phyloP scores from a whole-genome alignment of 2,888 invertebrate species.

The Metalampra italica region DNA sequence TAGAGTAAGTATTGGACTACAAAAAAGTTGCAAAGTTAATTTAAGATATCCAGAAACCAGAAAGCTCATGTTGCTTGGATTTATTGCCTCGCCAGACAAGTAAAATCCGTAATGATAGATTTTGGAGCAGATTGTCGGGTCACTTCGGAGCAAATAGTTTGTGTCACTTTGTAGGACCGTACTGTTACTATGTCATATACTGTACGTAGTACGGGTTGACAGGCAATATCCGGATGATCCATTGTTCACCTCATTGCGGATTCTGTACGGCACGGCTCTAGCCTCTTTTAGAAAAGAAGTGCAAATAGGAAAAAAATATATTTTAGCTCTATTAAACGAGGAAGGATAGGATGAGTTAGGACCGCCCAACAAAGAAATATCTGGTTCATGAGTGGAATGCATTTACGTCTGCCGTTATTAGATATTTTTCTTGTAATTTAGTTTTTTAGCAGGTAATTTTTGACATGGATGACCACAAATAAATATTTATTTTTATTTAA shows the following conservation, averaged over 20 bases:
- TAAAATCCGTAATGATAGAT: too few species aligned
- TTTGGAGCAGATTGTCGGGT: too few species aligned
- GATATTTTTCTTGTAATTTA: neutral
- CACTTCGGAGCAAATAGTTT: neutral
- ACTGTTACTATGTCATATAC: neutral
- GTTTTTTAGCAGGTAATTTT: too few species aligned
- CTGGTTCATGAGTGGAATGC: neutral
- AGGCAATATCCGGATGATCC: conserved; percentile 75
- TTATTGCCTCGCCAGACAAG: too few species aligned
- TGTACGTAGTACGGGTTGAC: conserved; percentile 39
- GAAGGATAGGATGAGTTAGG: neutral
- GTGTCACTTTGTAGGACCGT: neutral
- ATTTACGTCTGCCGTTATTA: neutral
- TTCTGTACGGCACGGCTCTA: conserved; percentile 49
- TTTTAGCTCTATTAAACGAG: conserved; percentile 14
- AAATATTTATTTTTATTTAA: too few species aligned
- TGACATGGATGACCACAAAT: too few species aligned
- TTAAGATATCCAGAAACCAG: too few species aligned
- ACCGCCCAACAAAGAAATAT: neutral
- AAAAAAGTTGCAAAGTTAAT: too few species aligned
- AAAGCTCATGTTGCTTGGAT: too few species aligned
- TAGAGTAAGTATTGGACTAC: too few species aligned
- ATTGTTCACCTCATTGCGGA: conserved; percentile 73
- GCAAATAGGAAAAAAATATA: conserved; percentile 40
- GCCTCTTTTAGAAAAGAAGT: conserved; percentile 36